These are phyloP conservation scores for Regulus satrapa DNA, from an alignment of 2,113 vertebrate species.

Conservation along the genomic window DNA sequence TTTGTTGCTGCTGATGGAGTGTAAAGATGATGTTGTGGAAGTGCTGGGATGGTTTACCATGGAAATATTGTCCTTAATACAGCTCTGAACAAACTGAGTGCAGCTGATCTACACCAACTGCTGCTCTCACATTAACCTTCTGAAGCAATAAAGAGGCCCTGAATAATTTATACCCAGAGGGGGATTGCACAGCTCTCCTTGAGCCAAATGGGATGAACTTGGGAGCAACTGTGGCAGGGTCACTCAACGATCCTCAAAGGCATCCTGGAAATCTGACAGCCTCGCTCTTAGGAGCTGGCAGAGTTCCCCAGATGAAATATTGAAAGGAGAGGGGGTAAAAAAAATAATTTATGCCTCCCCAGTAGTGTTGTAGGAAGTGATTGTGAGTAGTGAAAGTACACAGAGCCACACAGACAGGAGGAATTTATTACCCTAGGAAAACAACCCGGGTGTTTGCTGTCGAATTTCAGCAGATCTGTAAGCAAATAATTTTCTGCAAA, in stretches of 20 bases:
- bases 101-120: neutral
- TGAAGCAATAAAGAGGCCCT: slow-evolving; percentile 15
- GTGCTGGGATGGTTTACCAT: neutral
- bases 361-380: neutral
- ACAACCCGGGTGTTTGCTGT: neutral
- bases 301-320: neutral
- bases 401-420: fast-evolving
- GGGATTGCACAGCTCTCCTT: neutral
- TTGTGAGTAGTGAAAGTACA: neutral
- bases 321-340: neutral
- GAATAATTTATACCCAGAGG: slow-evolving; percentile 39
- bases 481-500: neutral
- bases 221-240: neutral
- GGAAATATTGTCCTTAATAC: neutral
- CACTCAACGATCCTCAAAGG: neutral
- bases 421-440: neutral
- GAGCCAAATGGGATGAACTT: neutral
- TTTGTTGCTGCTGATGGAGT: neutral
- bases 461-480: neutral
- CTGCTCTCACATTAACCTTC: neutral
- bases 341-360: neutral
- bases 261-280: neutral
- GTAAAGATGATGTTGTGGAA: neutral
- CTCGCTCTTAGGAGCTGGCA: neutral
- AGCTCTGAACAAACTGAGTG: neutral